phyloP scores from a whole-genome alignment of 2,113 vertebrate species.

The Rostratula benghalensis region DNA sequence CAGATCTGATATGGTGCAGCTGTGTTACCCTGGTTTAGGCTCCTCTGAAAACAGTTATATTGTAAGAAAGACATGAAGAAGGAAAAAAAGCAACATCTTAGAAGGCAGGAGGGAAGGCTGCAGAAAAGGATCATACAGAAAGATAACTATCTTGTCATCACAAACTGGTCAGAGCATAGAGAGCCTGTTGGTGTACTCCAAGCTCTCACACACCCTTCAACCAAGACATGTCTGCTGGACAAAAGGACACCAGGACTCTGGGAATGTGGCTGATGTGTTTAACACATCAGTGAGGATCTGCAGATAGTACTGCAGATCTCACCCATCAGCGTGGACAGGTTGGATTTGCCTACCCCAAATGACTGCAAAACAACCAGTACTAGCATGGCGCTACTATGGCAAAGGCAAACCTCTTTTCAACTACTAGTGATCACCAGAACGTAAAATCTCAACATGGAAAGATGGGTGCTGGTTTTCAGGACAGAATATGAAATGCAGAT shows the following conservation, averaged over 20 bases:
- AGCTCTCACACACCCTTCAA: neutral
- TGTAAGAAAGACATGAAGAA: neutral
- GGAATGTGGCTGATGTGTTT: neutral
- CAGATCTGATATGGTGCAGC: neutral
- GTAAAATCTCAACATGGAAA: neutral
- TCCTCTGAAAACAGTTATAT: neutral
- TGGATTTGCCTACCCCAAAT: neutral
- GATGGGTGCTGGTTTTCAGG: neutral
- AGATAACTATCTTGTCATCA: neutral
- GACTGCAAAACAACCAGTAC: neutral
- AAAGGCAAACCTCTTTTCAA: neutral
- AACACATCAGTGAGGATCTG: neutral
- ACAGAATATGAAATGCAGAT: neutral
- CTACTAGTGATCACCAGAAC: neutral
- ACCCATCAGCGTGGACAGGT: neutral
- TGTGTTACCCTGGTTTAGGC: neutral
- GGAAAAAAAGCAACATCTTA: neutral
- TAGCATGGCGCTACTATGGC: neutral
- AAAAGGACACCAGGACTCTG: neutral
- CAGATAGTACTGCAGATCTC: neutral
- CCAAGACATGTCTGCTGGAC: neutral
- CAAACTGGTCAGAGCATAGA: neutral
- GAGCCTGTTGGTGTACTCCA: neutral
- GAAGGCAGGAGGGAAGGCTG: neutral
- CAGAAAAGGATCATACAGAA: neutral